A percentile compares a stretch with the other conserved stretches of the same genome.
These are phyloP conservation scores for Acanthopagrus latus DNA, from an alignment of 2,797 vertebrate genomes.

Conservation along the genomic window DNA sequence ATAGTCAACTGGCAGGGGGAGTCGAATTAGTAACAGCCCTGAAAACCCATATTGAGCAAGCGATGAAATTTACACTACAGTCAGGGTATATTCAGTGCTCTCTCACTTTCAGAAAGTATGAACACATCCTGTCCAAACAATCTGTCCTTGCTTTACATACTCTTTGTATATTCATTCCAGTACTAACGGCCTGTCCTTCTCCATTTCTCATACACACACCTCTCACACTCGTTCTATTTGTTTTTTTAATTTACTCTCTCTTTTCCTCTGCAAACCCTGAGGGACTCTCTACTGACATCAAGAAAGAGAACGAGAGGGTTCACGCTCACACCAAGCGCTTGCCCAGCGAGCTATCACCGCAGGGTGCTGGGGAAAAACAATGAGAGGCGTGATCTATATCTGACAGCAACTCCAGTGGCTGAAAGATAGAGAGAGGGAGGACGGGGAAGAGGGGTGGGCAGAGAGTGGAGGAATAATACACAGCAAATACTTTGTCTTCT, in stretches of 20 bases:
- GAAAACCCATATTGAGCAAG: neutral
- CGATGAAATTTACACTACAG: neutral
- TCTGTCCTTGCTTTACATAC: slow-evolving; percentile 20
- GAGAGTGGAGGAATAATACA: slow-evolving; percentile 46
- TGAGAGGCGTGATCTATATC: slow-evolving; percentile 63
- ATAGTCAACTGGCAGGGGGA: neutral
- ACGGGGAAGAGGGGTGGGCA: neutral
- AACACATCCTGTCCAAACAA: slow-evolving; percentile 9
- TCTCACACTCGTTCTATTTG: neutral
- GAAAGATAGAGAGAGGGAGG: slow-evolving; percentile 29
- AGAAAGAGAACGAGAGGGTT: slow-evolving; percentile 44
- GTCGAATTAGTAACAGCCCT: neutral
- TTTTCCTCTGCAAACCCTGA: slow-evolving; percentile 10
- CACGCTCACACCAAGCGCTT: slow-evolving; percentile 18
- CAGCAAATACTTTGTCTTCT: slow-evolving; percentile 59
- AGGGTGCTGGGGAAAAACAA: slow-evolving; percentile 54
- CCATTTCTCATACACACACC: slow-evolving; percentile 2
- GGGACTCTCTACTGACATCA: slow-evolving; percentile 38
- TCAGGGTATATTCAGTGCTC: neutral
- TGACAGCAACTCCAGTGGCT: slow-evolving; percentile 56
- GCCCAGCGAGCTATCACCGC: slow-evolving; percentile 46
- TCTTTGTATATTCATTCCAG: slow-evolving; percentile 10
- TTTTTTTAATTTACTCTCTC: slow-evolving; percentile 26
- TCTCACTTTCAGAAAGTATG: neutral
- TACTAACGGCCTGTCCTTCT: neutral